Evolutionary conservation across 2,797 vertebrate genomes (phyloP).

Genomic region (Sebastes trivittatus): DNA sequence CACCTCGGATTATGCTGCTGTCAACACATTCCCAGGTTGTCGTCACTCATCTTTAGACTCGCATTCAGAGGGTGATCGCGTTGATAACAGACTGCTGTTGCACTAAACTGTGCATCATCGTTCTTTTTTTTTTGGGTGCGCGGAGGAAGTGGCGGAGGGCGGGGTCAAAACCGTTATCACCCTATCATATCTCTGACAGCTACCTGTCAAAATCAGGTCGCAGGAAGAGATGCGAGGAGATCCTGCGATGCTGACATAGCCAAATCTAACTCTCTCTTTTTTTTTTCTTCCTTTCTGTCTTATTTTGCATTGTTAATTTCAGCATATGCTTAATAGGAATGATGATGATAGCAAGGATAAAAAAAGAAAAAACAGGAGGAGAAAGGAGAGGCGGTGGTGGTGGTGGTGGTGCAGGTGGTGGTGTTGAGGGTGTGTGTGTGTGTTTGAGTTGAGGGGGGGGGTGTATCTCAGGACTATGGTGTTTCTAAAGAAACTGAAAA

Average conservation of each 20-base stretch:
- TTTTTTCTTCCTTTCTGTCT: slow-evolving; percentile 67
- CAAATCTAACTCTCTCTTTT: slow-evolving; percentile 50
- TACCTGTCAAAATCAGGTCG: slow-evolving; percentile 90
- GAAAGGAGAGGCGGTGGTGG: slow-evolving; percentile 37
- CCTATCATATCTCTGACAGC: slow-evolving; percentile 84
- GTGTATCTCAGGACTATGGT: slow-evolving; percentile 68
- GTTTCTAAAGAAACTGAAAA: slow-evolving; percentile 82
- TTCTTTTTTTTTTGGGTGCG: background rate
- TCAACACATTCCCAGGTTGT: slow-evolving; percentile 78
- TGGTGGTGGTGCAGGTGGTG: slow-evolving; percentile 10
- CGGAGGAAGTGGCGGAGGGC: slow-evolving; percentile 60
- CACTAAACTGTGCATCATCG: slow-evolving; percentile 71
- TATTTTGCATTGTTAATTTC: slow-evolving; percentile 91
- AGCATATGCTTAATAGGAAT: slow-evolving; percentile 90
- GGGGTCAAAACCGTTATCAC: slow-evolving; percentile 84
- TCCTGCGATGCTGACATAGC: slow-evolving; percentile 80
- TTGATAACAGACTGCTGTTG: slow-evolving; percentile 76
- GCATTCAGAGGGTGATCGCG: slow-evolving; percentile 65
- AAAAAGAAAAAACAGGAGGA: slow-evolving; percentile 81
- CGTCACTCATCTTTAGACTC: slow-evolving; percentile 73
- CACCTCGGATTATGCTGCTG: slow-evolving; percentile 77
- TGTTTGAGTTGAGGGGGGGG: slow-evolving; percentile 16
- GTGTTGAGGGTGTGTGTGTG: slow-evolving; percentile 28
- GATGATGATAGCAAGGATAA: slow-evolving; percentile 90
- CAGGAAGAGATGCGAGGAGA: slow-evolving; percentile 66